Percentiles rank a stretch among this genome's conserved stretches.
Conservation (phyloP, 2,797 vertebrate species). For the Monodelphis domestica region DNA sequence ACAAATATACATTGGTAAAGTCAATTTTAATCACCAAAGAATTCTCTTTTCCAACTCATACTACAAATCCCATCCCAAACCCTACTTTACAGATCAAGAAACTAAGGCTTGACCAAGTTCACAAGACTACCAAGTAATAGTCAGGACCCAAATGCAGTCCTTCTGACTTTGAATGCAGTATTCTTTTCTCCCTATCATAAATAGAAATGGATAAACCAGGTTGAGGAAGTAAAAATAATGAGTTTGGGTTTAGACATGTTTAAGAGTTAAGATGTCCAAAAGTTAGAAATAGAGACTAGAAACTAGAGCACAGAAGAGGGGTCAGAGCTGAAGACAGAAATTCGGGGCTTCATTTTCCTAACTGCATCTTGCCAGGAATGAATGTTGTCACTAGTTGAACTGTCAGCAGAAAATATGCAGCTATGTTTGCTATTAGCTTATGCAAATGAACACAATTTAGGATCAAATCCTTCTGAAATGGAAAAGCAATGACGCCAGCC, state of each 20-base stretch:
- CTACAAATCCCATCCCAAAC: background rate
- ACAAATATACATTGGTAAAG: background rate
- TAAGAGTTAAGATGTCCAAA: background rate
- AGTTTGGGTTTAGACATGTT: background rate
- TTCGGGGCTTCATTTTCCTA: constrained; percentile 22
- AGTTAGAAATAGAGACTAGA: background rate
- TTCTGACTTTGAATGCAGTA: background rate
- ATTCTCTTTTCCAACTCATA: background rate
- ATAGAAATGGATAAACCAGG: background rate
- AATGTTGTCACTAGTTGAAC: background rate
- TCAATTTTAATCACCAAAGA: background rate
- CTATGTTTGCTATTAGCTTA: constrained; percentile 16
- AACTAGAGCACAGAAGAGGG: background rate
- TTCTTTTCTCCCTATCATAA: background rate
- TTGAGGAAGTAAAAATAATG: background rate
- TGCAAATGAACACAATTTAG: background rate
- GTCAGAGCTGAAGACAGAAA: constrained; percentile 7
- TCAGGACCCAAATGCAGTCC: background rate
- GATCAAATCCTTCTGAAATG: constrained; percentile 10
- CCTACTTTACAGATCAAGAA: background rate
- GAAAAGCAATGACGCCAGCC: constrained; percentile 41
- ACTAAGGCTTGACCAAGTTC: background rate
- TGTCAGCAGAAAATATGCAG: background rate
- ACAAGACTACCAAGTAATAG: background rate
- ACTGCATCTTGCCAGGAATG: background rate